Base-by-base conservation (phyloP, 2,797 vertebrate genomes). In the Glossophaga mutica region DNA sequence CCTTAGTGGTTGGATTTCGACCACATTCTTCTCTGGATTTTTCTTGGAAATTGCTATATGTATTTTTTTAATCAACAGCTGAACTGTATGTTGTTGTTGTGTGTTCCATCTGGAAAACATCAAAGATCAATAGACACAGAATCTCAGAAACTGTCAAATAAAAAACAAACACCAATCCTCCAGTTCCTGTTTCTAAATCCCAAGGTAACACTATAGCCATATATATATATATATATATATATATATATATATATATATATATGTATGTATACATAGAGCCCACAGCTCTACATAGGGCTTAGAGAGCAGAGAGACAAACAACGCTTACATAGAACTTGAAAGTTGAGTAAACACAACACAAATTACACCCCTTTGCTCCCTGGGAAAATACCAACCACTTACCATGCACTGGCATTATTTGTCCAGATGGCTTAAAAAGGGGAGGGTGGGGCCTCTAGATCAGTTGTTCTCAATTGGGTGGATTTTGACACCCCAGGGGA, bases 41-140 rank as follows among this genome's bases (percentile, higher is more conserved):
- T 95, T 95, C 96, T 95, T 97, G 93, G 97, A 83, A 97, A 4
- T 34, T 97, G 89, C 95, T 10, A 44, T 2, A 34, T 96, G 16
- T 32, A 7, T 65, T 85, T 97, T 97, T 92, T 81, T 86, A 97
- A 95, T 95, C 96, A 98, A 97, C 97, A 96, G 55, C 95, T 94
- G 94, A 93, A 89, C 93, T 94, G 92, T 82, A 71, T 95, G 62
- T 83, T 94, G 79, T 70, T 82, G 15, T 55, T 91, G 11, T 85
- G 44, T 89, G 98, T 98, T 97, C 97, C 98, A 98, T 98, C 98
- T 98, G 98, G 97, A 98, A 98, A 95, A 96, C 84, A 98, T 98
- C 98, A 98, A 98, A 98, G 98, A 98, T 98, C 98, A 98, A 98
- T 98, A 97, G 97, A 97, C 81, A 96, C 11, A 74, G 94, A 98